Evolutionary conservation across 2,888 invertebrate species (phyloP).

Genomic region (Pristionchus maxplancki): DNA sequence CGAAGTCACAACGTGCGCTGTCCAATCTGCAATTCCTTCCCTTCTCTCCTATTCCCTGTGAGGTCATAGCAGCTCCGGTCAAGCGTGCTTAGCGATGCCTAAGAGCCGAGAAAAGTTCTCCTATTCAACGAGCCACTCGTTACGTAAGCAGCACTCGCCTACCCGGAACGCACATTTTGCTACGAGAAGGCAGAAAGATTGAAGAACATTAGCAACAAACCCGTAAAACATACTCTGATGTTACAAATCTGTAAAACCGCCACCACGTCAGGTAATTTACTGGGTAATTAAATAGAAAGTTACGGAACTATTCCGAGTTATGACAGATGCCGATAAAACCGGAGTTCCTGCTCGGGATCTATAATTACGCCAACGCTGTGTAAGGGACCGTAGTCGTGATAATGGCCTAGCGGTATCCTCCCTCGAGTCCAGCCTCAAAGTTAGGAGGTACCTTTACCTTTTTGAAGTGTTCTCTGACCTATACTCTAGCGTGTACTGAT

Average conservation of each 20-base stretch:
- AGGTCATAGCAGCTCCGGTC: background rate
- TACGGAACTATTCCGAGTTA: constrained; percentile 4
- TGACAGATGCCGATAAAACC: background rate
- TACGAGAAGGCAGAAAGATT: background rate
- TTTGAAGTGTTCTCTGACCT: too few species aligned
- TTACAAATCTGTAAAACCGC: background rate
- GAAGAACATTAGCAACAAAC: background rate
- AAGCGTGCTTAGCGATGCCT: background rate
- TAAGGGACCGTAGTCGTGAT: too few species aligned
- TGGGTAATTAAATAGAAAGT: background rate
- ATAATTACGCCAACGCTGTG: background rate
- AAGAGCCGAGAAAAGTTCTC: background rate
- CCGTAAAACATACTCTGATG: background rate
- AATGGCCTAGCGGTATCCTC: too few species aligned
- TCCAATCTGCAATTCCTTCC: constrained; percentile 9
- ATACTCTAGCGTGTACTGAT: too few species aligned
- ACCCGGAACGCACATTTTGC: background rate
- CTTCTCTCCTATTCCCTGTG: background rate
- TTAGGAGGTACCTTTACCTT: too few species aligned
- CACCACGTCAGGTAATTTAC: background rate
- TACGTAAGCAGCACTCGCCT: constrained; percentile 8
- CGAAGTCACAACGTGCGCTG: background rate
- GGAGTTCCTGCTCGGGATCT: background rate
- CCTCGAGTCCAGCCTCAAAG: too few species aligned
- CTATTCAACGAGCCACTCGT: background rate